A percentile compares a stretch with the other conserved stretches of the same genome.
Conservation (phyloP, 2,797 vertebrate genomes). For the Phaenicophaeus curvirostris region DNA sequence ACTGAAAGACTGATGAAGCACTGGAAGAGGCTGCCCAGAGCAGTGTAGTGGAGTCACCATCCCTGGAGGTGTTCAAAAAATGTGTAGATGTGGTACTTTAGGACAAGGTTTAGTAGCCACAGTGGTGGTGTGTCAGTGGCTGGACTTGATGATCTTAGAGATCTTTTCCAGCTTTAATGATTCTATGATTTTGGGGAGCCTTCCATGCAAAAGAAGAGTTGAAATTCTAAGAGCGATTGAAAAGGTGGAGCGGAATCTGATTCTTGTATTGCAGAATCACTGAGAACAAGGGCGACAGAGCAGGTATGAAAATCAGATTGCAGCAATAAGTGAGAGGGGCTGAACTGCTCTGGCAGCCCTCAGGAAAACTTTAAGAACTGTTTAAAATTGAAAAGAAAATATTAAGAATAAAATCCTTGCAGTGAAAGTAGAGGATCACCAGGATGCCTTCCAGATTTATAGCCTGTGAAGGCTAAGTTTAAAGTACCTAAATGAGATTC, state of each 20-base stretch:
- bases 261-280: background rate
- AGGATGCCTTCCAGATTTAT: background rate
- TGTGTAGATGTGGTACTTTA: too few relatives aligned
- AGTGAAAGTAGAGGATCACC: background rate
- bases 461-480: background rate
- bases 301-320: background rate
- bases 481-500: background rate
- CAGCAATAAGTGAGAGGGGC: background rate
- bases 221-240: background rate
- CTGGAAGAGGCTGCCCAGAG: too few relatives aligned
- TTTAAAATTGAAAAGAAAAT: background rate
- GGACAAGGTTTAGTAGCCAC: too few relatives aligned
- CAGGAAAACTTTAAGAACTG: background rate
- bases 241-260: background rate
- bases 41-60: too few relatives aligned
- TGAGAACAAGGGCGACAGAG: background rate
- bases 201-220: background rate
- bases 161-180: too few relatives aligned
- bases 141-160: too few relatives aligned
- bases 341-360: background rate
- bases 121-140: too few relatives aligned
- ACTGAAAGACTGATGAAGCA: too few relatives aligned
- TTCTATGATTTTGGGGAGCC: background rate
- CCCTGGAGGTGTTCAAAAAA: too few relatives aligned
- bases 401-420: background rate